phyloP scores from a whole-genome alignment of 2,797 vertebrate species.

The Picus viridis region DNA sequence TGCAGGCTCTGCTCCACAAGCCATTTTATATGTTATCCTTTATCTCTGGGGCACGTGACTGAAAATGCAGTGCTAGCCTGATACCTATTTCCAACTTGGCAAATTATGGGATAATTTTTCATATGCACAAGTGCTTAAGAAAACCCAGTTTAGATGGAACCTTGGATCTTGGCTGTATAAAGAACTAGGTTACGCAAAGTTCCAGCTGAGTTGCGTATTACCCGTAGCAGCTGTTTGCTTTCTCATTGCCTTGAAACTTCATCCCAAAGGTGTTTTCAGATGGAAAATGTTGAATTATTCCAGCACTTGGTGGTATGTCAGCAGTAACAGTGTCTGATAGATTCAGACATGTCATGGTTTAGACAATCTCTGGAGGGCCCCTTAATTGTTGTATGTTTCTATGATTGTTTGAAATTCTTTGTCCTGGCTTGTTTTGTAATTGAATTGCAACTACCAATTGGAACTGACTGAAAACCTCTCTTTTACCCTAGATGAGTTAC shows the following conservation, averaged over 20 bases:
- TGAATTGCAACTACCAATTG: background rate
- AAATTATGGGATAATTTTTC: slow-evolving; percentile 2
- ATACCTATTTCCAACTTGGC: background rate
- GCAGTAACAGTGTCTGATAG: background rate
- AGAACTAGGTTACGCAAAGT: background rate
- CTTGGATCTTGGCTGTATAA: background rate
- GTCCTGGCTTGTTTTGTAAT: background rate
- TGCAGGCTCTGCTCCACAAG: background rate
- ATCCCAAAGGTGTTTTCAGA: background rate
- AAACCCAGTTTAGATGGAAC: background rate
- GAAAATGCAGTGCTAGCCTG: slow-evolving; percentile 6
- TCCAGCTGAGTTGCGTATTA: background rate
- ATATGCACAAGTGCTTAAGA: slow-evolving; percentile 21
- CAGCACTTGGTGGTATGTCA: background rate
- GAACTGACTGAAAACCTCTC: background rate
- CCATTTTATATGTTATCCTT: background rate
- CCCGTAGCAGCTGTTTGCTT: slow-evolving; percentile 4
- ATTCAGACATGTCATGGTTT: background rate
- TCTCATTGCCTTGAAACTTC: slow-evolving; percentile 8
- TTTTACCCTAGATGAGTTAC: background rate
- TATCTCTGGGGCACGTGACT: background rate
- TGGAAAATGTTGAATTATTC: background rate
- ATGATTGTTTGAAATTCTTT: background rate
- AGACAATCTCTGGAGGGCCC: background rate
- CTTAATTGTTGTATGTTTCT: background rate